phyloP scores from a whole-genome alignment of 2,797 vertebrate species.

The Benthosema pterotum region DNA sequence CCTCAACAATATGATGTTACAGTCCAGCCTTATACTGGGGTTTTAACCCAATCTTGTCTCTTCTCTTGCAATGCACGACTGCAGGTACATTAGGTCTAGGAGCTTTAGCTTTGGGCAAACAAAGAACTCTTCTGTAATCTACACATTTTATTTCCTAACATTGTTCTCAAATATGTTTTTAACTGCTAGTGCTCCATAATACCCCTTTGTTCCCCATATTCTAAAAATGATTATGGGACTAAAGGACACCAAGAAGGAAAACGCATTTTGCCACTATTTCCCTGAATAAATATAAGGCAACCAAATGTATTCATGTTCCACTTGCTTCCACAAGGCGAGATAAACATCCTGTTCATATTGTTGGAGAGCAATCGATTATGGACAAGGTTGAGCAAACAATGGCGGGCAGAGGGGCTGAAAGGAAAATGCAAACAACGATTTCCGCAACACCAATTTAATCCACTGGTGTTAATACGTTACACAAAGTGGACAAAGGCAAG shows the following conservation, averaged over 20 bases:
- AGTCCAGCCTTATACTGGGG: no score
- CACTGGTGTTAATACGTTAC: slow-evolving; percentile 69
- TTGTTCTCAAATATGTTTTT: no score
- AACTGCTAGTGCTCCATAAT: no score
- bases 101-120: no score
- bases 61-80: no score
- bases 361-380: slow-evolving; percentile 59
- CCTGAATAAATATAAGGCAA: slow-evolving; percentile 57
- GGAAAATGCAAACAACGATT: slow-evolving; percentile 73
- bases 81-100: no score
- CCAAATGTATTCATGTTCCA: slow-evolving; percentile 52
- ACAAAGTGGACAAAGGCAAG: slow-evolving; percentile 69
- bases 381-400: slow-evolving; percentile 51
- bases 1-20: no score
- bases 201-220: no score
- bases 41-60: no score
- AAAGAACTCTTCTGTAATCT: no score
- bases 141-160: no score
- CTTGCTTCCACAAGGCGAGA: slow-evolving; percentile 53
- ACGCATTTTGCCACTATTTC: slow-evolving; percentile 41
- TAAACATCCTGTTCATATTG: slow-evolving; percentile 58
- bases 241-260: slow-evolving; percentile 39
- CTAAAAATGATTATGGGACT: no score
- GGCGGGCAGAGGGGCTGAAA: slow-evolving; percentile 46
- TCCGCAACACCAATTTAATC: slow-evolving; percentile 77